Percentiles rank a stretch among this genome's conserved stretches.
These are phyloP conservation scores for Calcarius ornatus DNA, from an alignment of 2,113 vertebrate species.

Conservation along the genomic window DNA sequence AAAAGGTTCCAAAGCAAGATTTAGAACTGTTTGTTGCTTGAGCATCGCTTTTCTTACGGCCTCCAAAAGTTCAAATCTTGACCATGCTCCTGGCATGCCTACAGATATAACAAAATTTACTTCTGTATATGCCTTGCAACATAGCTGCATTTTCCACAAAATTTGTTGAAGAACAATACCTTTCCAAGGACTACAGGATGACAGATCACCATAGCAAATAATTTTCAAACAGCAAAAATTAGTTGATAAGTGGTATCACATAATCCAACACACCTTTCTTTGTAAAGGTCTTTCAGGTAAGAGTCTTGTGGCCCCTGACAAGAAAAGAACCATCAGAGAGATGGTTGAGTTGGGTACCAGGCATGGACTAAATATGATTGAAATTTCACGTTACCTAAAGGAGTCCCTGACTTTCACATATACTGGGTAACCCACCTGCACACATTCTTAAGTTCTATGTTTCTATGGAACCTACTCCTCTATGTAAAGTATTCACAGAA, in stretches of 20 bases:
- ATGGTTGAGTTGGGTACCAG: neutral
- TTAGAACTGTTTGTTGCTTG: neutral
- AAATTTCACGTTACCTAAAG: neutral
- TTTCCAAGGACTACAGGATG: neutral
- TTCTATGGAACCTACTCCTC: neutral
- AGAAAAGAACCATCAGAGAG: neutral
- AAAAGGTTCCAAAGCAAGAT: neutral
- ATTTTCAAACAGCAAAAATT: neutral
- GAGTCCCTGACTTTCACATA: neutral
- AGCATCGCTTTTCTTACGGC: neutral
- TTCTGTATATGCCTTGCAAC: neutral
- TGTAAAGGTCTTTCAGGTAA: neutral
- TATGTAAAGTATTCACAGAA: neutral
- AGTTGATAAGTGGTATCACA: neutral
- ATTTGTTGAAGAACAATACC: neutral
- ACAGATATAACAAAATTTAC: neutral
- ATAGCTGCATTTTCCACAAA: neutral
- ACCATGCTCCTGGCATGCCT: neutral
- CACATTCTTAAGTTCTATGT: neutral
- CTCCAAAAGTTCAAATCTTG: neutral
- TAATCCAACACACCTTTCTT: neutral
- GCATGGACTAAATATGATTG: neutral
- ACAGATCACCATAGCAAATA: neutral
- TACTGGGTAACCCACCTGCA: neutral
- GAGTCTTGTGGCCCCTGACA: neutral